Base-by-base conservation (phyloP, 2,888 invertebrate genomes). In the Lacanobia wlatinum region DNA sequence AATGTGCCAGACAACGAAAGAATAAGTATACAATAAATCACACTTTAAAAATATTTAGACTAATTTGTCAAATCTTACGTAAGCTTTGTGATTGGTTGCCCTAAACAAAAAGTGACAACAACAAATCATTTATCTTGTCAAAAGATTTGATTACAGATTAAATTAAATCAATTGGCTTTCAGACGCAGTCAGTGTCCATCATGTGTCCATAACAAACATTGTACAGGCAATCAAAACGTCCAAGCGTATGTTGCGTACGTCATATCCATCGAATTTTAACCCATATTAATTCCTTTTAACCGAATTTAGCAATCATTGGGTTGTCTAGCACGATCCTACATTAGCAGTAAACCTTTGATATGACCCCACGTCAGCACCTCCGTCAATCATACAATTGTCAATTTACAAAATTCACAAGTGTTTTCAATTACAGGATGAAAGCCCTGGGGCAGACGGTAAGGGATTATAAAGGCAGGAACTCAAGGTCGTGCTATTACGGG, bases 331-430 rank as follows among this genome's bases (percentile, higher is more conserved):
- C 46, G 61, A 46, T 14, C 61, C 62, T 75, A 68, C 64, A 78
- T 76, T 84, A 83, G 58, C 68, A 67, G 52, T 23, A 56, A 48
- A 55, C 79, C 71, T 70, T 48, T 65, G 50, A 61, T 58, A 64
- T 76, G 71, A 73, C 63, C 81, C 71, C 62, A 73, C 58, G 69
- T 78, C 81, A 76, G 66, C 72, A 85, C 85, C 84, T 70, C 56
- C 59, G 78, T 84, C 84, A 82, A 83, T 84, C 84, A 82, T 82
- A 82, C 59, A 71, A 63, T 74, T 82, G 73, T 73, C 84, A 84
- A 83, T 80, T 82, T 73, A 72, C 59, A 67, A 75, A 62, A 71
- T 84, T 72, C 69, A 72, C 76, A 67, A 70, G 73, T 82, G 64
- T 74, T 80, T 83, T 63, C 74, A 80, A 83, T 83, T 80, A 80